These are phyloP conservation scores for Zonotrichia albicollis DNA, from an alignment of 2,797 vertebrate species.

Conservation along the genomic window DNA sequence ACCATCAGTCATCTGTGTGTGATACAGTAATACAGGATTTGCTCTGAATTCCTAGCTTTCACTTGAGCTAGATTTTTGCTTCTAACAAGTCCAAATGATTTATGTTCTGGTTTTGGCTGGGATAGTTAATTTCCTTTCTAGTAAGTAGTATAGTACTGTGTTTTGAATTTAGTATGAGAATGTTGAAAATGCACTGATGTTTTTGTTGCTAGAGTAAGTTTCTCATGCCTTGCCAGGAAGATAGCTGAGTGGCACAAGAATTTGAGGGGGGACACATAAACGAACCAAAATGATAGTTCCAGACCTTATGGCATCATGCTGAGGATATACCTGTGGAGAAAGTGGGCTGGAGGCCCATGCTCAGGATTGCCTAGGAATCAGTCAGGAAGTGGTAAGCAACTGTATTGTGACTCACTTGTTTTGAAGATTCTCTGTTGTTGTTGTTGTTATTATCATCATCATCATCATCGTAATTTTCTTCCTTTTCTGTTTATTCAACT, in stretches of 20 bases:
- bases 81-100: neutral
- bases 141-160: neutral
- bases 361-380: neutral
- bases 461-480: neutral
- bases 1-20: neutral
- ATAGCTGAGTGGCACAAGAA: neutral
- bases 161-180: neutral
- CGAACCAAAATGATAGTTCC: neutral
- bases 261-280: neutral
- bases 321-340: neutral
- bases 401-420: neutral
- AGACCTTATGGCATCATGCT: neutral
- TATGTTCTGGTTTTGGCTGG: neutral
- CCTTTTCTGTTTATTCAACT: neutral
- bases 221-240: neutral
- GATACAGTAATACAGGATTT: neutral
- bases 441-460: neutral
- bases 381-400: neutral
- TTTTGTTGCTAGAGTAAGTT: neutral
- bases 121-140: neutral
- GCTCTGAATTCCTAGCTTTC: neutral
- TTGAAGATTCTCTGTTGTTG: neutral
- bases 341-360: neutral
- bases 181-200: neutral
- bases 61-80: neutral